Conservation (phyloP, 2,797 vertebrate genomes). For the Sebastes variabilis region DNA sequence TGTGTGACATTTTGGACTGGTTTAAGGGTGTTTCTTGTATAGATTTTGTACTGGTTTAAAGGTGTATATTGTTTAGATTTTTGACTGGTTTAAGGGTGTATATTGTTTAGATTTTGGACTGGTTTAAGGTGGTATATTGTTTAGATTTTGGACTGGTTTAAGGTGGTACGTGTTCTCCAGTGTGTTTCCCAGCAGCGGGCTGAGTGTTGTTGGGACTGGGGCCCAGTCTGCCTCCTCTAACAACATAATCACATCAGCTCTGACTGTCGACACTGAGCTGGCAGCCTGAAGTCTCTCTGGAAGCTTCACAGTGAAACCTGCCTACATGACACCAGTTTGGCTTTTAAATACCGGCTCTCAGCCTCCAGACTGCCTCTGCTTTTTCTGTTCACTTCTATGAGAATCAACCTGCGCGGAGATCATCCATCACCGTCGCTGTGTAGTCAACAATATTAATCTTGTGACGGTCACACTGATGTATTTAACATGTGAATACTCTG, state of each 20-base stretch:
- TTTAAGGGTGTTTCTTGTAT: neutral
- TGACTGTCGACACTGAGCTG: constrained; percentile 13
- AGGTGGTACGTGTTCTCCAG: neutral
- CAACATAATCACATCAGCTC: constrained; percentile 38
- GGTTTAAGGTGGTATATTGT: neutral
- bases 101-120: too few species aligned
- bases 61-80: too few species aligned
- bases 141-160: neutral
- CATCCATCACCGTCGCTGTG: neutral
- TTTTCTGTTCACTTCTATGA: neutral
- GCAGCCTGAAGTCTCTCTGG: constrained; percentile 15
- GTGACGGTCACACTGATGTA: neutral
- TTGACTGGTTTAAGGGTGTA: too few species aligned
- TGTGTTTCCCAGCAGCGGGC: constrained; percentile 6
- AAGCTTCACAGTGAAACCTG: constrained; percentile 17
- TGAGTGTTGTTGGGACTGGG: constrained; percentile 15
- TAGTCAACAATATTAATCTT: neutral
- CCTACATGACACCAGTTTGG: neutral
- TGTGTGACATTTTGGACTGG: neutral
- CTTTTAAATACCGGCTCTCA: neutral
- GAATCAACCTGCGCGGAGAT: neutral
- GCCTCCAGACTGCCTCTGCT: neutral
- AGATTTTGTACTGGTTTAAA: neutral
- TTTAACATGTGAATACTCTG: neutral
- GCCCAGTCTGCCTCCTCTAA: constrained; percentile 37